These are phyloP conservation scores for Scalopus aquaticus DNA, from an alignment of 2,113 vertebrate species.

Conservation along the genomic window DNA sequence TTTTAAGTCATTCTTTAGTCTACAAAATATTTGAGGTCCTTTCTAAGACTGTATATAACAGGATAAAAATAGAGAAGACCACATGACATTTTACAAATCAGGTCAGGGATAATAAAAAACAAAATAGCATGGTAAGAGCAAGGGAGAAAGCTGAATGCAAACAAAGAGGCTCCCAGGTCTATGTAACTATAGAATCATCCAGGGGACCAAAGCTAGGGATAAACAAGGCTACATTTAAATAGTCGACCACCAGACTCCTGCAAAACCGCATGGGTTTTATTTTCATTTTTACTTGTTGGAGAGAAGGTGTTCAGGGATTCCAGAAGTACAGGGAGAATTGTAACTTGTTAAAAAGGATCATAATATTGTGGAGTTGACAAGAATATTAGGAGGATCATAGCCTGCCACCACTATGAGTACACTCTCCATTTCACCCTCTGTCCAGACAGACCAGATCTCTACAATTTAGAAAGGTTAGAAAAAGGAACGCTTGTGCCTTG, in stretches of 20 bases:
- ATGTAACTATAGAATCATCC: background rate
- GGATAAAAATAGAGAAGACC: constrained; percentile 54
- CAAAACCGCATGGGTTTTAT: background rate
- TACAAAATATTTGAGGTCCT: background rate
- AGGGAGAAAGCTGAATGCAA: background rate
- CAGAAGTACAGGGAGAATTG: background rate
- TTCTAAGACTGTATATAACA: background rate
- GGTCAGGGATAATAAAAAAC: constrained; percentile 47
- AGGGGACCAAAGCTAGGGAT: background rate
- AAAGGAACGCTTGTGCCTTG: too few species aligned
- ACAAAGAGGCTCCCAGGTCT: background rate
- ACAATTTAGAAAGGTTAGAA: background rate
- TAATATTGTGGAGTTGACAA: background rate
- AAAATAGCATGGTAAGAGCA: background rate
- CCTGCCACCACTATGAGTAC: background rate
- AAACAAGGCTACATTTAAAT: background rate
- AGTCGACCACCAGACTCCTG: background rate
- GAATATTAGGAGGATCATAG: background rate
- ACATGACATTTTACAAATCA: constrained; percentile 13
- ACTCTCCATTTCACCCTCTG: background rate
- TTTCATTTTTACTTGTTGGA: background rate
- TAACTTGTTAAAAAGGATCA: background rate
- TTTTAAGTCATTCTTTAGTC: background rate
- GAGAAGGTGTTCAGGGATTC: background rate
- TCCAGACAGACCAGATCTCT: background rate